Evolutionary conservation across 1,140 invertebrate genomes (phyloP), one percentile per base, ranked within the genome.

Genomic region (Hylyphantes graminicola): DNA sequence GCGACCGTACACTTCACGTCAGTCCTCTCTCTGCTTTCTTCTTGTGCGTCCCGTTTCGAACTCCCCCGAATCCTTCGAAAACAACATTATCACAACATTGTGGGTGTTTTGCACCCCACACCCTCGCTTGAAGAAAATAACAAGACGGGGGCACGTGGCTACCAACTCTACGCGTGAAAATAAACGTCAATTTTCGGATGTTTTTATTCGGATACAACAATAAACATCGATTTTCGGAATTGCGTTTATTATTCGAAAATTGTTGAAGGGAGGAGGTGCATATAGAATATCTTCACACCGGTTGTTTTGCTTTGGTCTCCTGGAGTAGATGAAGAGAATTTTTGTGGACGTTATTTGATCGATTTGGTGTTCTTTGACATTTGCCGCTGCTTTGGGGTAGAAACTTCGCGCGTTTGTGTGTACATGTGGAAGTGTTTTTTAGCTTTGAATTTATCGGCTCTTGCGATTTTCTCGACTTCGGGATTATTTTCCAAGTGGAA

Each of bases 331-430:
- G 63, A 78, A 54, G 51, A 61, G 53, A 65, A 21, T 67, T 78
- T 77, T 78, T 78, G 54, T 21, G 12, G 17, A 50, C 48, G 35
- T 65, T 17, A 54, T 78, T 65, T 78, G 50, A 78, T 78, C 76
- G 76, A 78, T 78, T 55, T 65, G 65, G 57, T 64, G 72, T 74
- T 55, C 61, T 64, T 53, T 78, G 76, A 78, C 76, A 78, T 78
- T 78, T 67, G 67, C 15, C 57, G 59, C 59, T 15, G 53, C 12
- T 50, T 19, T 15, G 75, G 64, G 63, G 13, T 35, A 12, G 48
- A n/a, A 51, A 7, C 12, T 73, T 72, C 10, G n/a, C 50, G 51
- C 12, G 8, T 54, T 55, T 17, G 11, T 5, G 10, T 7, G 17
- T 54, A 17, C 13, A 17, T 54, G 21, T 10, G 7, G 15, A 15